phyloP scores from a whole-genome alignment of 2,113 vertebrate genomes.

The Planiliza haematocheilus region DNA sequence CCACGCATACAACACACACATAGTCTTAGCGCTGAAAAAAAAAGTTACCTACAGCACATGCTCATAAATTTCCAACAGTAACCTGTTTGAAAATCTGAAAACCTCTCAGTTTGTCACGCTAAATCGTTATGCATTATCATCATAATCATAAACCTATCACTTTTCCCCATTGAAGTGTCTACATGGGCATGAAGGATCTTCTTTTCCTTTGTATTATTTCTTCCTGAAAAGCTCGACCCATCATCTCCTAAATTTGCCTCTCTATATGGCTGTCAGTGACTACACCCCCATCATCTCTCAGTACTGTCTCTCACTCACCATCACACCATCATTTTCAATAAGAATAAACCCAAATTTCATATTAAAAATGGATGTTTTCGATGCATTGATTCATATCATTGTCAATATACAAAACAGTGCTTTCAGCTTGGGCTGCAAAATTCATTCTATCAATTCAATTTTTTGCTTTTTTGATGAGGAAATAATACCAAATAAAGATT shows the following conservation, averaged over 20 bases:
- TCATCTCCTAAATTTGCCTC: background rate
- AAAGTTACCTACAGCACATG: background rate
- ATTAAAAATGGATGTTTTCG: background rate
- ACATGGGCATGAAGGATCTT: background rate
- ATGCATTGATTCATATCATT: background rate
- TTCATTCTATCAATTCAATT: no score
- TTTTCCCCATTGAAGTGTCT: conserved; percentile 1
- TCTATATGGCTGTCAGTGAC: background rate
- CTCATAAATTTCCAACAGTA: background rate
- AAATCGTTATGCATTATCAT: conserved; percentile 1
- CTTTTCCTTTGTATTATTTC: background rate
- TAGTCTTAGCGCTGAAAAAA: background rate
- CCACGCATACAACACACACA: conserved; percentile 15
- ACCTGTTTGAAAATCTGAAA: background rate
- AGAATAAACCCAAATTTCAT: background rate
- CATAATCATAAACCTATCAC: background rate
- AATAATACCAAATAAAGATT: no score
- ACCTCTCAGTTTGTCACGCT: background rate
- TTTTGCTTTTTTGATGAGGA: no score
- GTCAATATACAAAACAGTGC: background rate
- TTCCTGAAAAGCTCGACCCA: background rate
- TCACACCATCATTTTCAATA: background rate
- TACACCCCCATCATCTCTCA: background rate
- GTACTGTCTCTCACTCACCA: background rate
- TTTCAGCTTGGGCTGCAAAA: background rate